These are phyloP conservation scores for Piscicola geometra DNA, from an alignment of 2,888 invertebrate species.

Conservation along the genomic window DNA sequence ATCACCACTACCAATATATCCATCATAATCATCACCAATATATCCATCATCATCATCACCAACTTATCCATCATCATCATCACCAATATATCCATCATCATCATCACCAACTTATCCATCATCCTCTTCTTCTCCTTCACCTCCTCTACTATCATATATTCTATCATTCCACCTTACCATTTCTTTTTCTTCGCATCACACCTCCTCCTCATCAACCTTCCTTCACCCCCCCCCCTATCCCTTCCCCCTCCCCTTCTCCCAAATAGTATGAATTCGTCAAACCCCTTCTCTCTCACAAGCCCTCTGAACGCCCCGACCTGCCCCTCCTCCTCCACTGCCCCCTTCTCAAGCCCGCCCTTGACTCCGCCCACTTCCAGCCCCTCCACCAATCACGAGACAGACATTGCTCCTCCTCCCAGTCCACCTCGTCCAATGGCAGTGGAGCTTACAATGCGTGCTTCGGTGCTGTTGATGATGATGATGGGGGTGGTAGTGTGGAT, in stretches of 20 bases:
- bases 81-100: no score
- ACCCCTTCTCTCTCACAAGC: constrained; percentile 37
- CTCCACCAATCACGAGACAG: constrained; percentile 28
- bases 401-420: constrained; percentile 27
- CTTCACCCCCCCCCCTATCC: background rate
- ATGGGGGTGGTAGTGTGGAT: no score
- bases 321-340: constrained; percentile 37
- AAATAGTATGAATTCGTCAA: constrained; percentile 34
- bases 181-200: no score
- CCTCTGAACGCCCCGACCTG: constrained; percentile 40
- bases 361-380: constrained; percentile 27
- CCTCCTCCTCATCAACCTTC: background rate
- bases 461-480: background rate
- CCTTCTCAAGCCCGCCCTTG: constrained; percentile 39
- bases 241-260: background rate
- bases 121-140: no score
- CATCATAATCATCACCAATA: no score
- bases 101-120: no score
- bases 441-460: background rate
- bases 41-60: no score
- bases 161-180: no score
- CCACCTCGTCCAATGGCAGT: constrained; percentile 18
- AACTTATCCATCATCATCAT: no score
- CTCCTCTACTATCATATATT: no score
- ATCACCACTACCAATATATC: no score